Base-by-base conservation (phyloP, 2,113 vertebrate genomes). In the Antechinus flavipes region DNA sequence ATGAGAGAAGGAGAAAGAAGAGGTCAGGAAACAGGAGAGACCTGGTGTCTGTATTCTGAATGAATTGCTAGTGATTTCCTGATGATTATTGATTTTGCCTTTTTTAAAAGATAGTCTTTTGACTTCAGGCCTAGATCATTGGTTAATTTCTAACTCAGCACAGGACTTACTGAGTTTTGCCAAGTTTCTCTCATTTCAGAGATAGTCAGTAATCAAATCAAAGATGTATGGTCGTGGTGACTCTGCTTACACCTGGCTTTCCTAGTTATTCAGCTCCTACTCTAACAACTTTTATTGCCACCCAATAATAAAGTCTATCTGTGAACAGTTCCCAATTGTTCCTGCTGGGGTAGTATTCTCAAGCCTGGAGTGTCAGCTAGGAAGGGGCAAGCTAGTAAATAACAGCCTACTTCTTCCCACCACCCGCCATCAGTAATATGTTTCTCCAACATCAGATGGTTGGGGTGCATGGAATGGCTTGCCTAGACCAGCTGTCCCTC, bases 401-500 rank as follows among this genome's bases (percentile, higher is more conserved):
- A 50, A 11, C 12, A 52, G 46, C 47, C 27, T 52, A 25, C 47
- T 52, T 11, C 49, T 90, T 52, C 47, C 90, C 25, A 90, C 90
- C 14, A 50, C 35, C 35, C 35, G 35, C 35, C 35, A 49, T 50
- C 49, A 49, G 58, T 0, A 1, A 27, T 42, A 11, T 22, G 2
- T 61, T 49, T 90, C 90, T 94, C 91, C 1, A 58, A 2, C 0
- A 0, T 50, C 27, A n/a, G 58, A 8, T 4, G 10, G 6, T 50
- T 93, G 89, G 91, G 92, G 76, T 0, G 2, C 55, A 24, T 0
- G 5, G 26, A 50, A 90, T 55, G 54, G 49, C 93, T 94, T 89
- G 68, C 89, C 56, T 23, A 89, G 47, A 46, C 95, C 94, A 95
- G 96, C 95, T 94, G 95, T 61, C 94, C 54, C 93, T 92, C 23